A percentile compares a stretch with the other conserved stretches of the same genome.
Evolutionary conservation across 2,113 vertebrate species (phyloP).

Genomic region (Chaetodon auriga): DNA sequence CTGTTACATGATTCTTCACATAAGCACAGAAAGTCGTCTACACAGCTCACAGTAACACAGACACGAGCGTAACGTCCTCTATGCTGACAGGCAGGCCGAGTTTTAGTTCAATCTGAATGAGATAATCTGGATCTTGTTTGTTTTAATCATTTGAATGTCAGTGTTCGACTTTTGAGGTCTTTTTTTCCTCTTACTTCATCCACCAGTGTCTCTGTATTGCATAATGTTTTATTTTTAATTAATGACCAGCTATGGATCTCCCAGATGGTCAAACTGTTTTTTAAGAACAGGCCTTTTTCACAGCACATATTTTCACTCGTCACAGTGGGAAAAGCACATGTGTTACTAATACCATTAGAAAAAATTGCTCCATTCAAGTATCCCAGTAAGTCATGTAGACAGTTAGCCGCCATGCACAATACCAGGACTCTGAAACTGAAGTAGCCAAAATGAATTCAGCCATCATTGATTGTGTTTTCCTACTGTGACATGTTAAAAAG

Average conservation of each 20-base stretch:
- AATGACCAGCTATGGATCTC: background rate
- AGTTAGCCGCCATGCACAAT: background rate
- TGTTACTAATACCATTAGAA: background rate
- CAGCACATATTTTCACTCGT: background rate
- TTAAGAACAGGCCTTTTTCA: background rate
- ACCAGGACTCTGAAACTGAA: background rate
- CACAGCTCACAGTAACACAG: background rate
- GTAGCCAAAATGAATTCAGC: background rate
- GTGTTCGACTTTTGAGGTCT: background rate
- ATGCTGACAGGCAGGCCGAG: background rate
- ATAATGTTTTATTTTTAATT: background rate
- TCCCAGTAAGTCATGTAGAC: background rate
- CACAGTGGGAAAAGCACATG: background rate
- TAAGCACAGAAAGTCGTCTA: background rate
- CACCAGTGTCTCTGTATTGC: background rate
- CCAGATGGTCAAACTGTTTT: background rate
- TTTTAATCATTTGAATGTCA: background rate
- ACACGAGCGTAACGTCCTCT: too few species aligned
- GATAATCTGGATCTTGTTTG: background rate
- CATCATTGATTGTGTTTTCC: background rate
- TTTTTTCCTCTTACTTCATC: background rate
- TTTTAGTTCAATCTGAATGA: background rate
- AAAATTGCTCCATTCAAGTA: background rate
- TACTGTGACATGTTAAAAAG: background rate
- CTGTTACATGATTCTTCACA: slow-evolving; percentile 1